phyloP scores from a whole-genome alignment of 2,113 vertebrate genomes.

The Boulengeromyrus knoepffleri region DNA sequence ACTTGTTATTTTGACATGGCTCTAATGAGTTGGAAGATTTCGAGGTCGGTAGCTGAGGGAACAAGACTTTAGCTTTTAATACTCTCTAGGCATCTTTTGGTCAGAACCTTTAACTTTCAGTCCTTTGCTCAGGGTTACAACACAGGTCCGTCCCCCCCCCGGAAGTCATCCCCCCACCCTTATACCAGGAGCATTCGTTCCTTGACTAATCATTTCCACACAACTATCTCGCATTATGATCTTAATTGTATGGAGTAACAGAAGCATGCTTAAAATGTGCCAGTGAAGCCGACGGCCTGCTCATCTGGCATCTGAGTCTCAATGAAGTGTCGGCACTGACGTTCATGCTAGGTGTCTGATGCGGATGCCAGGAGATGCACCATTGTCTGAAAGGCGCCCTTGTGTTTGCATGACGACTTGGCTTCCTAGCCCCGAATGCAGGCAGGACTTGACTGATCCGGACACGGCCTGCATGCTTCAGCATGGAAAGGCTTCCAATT shows the following conservation, averaged over 20 bases:
- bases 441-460: conserved; percentile 29
- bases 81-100: neutral
- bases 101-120: neutral
- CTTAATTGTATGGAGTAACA: neutral
- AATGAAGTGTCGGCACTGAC: neutral
- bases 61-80: neutral
- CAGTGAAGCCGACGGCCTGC: neutral
- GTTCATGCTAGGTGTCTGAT: neutral
- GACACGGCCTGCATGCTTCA: conserved; percentile 58
- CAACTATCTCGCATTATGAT: neutral
- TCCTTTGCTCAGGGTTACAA: neutral
- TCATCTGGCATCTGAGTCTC: neutral
- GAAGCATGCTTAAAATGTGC: neutral
- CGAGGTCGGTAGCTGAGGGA: neutral
- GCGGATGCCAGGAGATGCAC: neutral
- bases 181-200: neutral
- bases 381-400: conserved; percentile 7
- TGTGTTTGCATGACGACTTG: conserved; percentile 61
- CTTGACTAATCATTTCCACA: neutral
- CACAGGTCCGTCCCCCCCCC: neutral
- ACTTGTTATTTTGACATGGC: neutral
- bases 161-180: too few species aligned
- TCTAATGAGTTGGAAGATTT: neutral
- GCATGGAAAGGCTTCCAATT: conserved; percentile 52
- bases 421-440: conserved; percentile 34